A percentile compares a stretch with the other conserved stretches of the same genome.
These are phyloP conservation scores for Fragum fragum DNA, from an alignment of 2,888 invertebrate species.

Conservation along the genomic window DNA sequence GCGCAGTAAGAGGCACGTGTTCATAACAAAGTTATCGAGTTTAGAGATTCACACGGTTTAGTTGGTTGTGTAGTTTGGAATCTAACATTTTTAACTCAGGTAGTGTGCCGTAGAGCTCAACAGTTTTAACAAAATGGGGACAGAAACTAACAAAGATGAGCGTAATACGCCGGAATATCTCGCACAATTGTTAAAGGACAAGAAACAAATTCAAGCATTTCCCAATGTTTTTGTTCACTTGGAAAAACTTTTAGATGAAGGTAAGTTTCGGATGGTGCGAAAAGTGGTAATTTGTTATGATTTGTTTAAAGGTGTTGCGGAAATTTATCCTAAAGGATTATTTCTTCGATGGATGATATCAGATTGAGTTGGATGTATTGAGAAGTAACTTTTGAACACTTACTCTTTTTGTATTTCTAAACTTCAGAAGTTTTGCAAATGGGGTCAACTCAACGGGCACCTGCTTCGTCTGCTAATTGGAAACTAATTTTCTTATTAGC, in stretches of 20 bases:
- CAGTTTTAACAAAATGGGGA: slow-evolving; percentile 84
- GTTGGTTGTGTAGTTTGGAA: slow-evolving; percentile 83
- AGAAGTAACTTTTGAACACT: slow-evolving; percentile 33
- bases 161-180: slow-evolving; percentile 94
- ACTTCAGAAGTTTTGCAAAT: slow-evolving; percentile 57
- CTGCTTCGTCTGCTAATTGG: slow-evolving; percentile 36
- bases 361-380: background rate
- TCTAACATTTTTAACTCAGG: slow-evolving; percentile 83
- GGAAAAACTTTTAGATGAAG: slow-evolving; percentile 99
- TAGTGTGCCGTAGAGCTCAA: slow-evolving; percentile 81
- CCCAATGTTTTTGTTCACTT: slow-evolving; percentile 99
- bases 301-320: background rate
- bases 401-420: background rate
- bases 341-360: background rate
- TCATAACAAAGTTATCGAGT: slow-evolving; percentile 84
- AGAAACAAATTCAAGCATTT: slow-evolving; percentile 99
- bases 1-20: slow-evolving; percentile 84
- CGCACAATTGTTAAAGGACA: slow-evolving; percentile 99
- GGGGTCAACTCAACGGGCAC: slow-evolving; percentile 55
- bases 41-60: slow-evolving; percentile 73
- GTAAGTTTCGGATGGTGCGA: slow-evolving; percentile 89
- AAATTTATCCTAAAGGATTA: background rate
- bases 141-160: slow-evolving; percentile 85
- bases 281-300: background rate
- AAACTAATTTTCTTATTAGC: background rate